Evolutionary conservation across 2,888 invertebrate genomes (phyloP), one percentile per base, ranked within the genome.

Genomic region (Xylophagus ater): DNA sequence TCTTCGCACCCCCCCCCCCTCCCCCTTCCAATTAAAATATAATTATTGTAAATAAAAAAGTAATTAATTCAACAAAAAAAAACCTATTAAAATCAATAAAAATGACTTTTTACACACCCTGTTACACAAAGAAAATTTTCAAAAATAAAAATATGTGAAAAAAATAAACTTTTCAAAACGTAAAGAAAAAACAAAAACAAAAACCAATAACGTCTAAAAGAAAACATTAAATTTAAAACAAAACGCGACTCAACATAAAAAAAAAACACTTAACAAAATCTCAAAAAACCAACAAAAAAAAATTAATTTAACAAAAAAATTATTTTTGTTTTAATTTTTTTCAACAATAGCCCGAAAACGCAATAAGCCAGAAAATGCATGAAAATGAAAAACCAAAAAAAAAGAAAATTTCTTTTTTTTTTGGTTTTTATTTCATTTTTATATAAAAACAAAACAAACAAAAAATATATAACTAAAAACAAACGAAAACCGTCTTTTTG

Each of bases 321-420:
- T 34, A 34, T 7, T 28, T 28, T 10, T 13, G 7, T 6, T 28
- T 28, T 28, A 12, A 10, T 28, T 28, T 12, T n/a, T 13, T 10
- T 30, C 4, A 26, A 34, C 40, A 40, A 40, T 40, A 40, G 40
- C 40, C 40, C 40, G 40, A 40, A 40, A 40, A 29, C 40, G 28
- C 40, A 40, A 33, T 30, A 37, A 24, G 13, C 17, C 12, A 19
- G 19, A 20, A 20, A 15, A 29, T 2, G 21, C 14, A 37, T 5
- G 23, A 29, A 29, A 30, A 31, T 5, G n/a, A 17, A 26, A 31
- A 30, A 24, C 25, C 18, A 5, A 15, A 32, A 9, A 32, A 14
- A 34, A 23, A 34, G 14, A 21, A 5, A 13, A n/a, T 20, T 23
- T 17, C 13, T 34, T 34, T 34, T 23, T 23, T 23, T 34, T 34